These are phyloP conservation scores for Acanthurus lineatus DNA, from an alignment of 2,797 vertebrate species.

Conservation along the genomic window DNA sequence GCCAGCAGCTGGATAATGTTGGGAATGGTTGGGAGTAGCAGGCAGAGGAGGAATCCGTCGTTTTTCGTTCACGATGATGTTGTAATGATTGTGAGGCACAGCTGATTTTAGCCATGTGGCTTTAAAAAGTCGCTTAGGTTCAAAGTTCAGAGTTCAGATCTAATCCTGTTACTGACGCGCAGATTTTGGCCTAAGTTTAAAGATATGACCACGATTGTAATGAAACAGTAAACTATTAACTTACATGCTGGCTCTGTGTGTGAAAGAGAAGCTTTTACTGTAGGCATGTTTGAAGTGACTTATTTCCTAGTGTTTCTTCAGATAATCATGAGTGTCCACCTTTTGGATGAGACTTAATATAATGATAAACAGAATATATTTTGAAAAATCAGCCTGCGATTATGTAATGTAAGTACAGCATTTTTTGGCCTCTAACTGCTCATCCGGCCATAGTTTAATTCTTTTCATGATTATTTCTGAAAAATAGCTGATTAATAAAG, in stretches of 20 bases:
- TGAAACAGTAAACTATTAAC: constrained; percentile 37
- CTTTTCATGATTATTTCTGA: too few relatives aligned
- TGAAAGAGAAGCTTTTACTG: neutral
- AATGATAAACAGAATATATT: too few relatives aligned
- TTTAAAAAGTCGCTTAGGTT: constrained; percentile 39
- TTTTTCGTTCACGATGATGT: neutral
- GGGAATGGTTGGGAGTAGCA: neutral
- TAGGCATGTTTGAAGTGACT: neutral
- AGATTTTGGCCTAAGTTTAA: neutral
- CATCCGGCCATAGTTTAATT: too few relatives aligned
- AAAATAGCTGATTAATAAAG: too few relatives aligned
- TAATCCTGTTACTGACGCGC: constrained; percentile 1
- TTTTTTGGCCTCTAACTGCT: too few relatives aligned
- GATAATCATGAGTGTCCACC: neutral
- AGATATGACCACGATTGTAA: neutral
- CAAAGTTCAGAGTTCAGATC: constrained; percentile 70
- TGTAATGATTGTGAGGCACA: neutral
- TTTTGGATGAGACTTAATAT: too few relatives aligned
- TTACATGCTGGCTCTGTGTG: constrained; percentile 2
- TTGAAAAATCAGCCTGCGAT: too few relatives aligned
- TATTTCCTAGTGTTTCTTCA: neutral
- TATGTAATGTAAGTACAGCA: too few relatives aligned
- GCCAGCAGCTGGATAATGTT: too few relatives aligned
- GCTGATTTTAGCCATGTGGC: constrained; percentile 28
- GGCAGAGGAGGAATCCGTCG: too few relatives aligned